These are phyloP conservation scores for Botia kubotai DNA, from an alignment of 2,797 vertebrate genomes.

Conservation along the genomic window DNA sequence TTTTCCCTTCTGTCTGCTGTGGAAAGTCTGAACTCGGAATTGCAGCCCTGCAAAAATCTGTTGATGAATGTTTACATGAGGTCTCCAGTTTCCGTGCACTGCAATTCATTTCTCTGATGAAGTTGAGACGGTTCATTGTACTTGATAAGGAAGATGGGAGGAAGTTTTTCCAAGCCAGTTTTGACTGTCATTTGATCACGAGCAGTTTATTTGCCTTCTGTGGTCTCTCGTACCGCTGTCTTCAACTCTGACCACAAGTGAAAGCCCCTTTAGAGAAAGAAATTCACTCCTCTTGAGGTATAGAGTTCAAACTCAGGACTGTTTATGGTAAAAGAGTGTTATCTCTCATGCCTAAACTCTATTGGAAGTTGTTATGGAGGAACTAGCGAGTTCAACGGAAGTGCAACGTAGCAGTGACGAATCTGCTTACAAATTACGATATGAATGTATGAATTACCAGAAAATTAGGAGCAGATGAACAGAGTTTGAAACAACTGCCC, in stretches of 20 bases:
- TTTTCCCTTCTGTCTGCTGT: conserved; percentile 11
- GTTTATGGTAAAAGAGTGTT: conserved; percentile 23
- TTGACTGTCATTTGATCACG: not conserved
- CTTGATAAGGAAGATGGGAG: not conserved
- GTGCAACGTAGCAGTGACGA: conserved; percentile 5
- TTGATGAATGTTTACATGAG: conserved; percentile 2
- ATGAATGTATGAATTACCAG: not conserved
- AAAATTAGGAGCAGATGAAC: conserved; percentile 1
- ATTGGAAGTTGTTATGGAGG: conserved; percentile 1
- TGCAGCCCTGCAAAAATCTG: conserved; percentile 1
- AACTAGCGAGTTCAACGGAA: conserved; percentile 15
- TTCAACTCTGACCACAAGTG: conserved; percentile 10
- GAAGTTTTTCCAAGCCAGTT: not conserved
- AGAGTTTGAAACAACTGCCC: conserved; percentile 9
- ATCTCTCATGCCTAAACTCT: conserved; percentile 13
- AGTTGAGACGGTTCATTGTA: not conserved
- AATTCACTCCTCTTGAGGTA: conserved; percentile 16
- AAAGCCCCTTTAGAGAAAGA: conserved; percentile 10
- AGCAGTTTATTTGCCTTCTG: conserved; percentile 5
- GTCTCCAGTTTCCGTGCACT: not conserved
- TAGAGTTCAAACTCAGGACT: conserved; percentile 20
- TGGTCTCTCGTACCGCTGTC: not conserved
- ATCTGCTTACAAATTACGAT: conserved; percentile 10
- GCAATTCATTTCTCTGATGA: not conserved
- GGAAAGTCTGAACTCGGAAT: not conserved